Percentiles rank a stretch among this genome's conserved stretches.
Evolutionary conservation across 2,113 vertebrate species (phyloP).

Genomic region (Emydocephalus ijimae): DNA sequence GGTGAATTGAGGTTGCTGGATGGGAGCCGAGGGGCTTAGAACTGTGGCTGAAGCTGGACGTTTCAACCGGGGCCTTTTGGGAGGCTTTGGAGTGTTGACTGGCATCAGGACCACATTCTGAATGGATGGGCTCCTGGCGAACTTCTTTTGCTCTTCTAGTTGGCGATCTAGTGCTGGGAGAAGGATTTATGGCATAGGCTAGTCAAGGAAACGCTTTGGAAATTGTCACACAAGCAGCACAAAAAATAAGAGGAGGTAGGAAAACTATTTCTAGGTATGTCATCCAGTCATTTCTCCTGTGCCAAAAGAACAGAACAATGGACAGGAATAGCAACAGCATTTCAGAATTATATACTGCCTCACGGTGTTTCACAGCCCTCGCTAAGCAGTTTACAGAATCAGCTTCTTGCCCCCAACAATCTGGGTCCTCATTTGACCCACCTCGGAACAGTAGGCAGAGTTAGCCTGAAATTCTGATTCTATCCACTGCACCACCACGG

Average conservation of each 20-base stretch:
- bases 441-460: too few species aligned
- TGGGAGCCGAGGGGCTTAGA: constrained; percentile 73
- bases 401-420: too few species aligned
- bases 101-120: constrained; percentile 82
- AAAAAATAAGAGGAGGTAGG: not conserved
- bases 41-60: constrained; percentile 87
- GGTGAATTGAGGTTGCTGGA: constrained; percentile 84
- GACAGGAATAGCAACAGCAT: not conserved
- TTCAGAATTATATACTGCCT: too few species aligned
- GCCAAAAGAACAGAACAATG: not conserved
- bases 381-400: too few species aligned
- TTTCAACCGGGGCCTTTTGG: constrained; percentile 89
- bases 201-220: not conserved
- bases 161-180: constrained; percentile 85
- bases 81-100: constrained; percentile 73
- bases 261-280: not conserved
- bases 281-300: not conserved
- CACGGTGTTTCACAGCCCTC: too few species aligned
- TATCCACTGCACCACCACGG: too few species aligned
- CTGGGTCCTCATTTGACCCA: too few species aligned
- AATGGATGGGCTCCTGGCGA: constrained; percentile 77
- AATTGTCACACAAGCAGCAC: not conserved
- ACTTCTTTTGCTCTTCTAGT: constrained; percentile 90
- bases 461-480: too few species aligned
- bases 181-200: not conserved